These are phyloP conservation scores for Onychostruthus taczanowskii DNA, from an alignment of 2,113 vertebrate genomes.

Conservation along the genomic window DNA sequence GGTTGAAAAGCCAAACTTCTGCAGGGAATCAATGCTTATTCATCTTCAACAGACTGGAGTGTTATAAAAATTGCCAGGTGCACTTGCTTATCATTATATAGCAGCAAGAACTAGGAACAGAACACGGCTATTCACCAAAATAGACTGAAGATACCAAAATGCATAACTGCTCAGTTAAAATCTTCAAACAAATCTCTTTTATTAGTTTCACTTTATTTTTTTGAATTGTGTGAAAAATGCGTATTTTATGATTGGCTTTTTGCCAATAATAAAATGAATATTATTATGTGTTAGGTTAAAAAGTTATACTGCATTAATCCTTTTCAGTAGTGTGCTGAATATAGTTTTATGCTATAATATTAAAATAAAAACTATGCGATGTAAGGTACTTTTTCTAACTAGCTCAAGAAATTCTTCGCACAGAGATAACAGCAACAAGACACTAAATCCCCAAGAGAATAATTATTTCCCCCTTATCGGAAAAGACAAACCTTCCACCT, in stretches of 20 bases:
- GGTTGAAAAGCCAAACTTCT: not conserved
- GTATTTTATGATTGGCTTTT: not conserved
- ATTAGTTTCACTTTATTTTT: not conserved
- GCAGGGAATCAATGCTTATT: not conserved
- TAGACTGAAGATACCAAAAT: not conserved
- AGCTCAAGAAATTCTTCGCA: not conserved
- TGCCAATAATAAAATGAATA: not conserved
- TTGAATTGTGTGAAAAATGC: not conserved
- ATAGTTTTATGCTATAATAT: not conserved
- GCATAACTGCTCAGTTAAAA: not conserved
- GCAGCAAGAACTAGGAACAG: not conserved
- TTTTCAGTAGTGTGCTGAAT: not conserved
- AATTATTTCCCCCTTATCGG: not conserved
- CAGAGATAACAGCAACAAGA: not conserved
- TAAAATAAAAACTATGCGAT: not conserved
- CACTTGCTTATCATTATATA: not conserved
- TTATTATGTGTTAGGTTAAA: not conserved
- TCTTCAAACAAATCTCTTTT: not conserved
- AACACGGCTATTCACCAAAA: not conserved
- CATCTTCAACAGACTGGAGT: not conserved
- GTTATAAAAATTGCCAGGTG: not conserved
- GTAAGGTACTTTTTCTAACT: not conserved
- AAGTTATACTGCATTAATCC: not conserved
- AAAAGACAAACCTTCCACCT: not conserved
- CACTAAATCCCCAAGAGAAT: not conserved